Evolutionary conservation across 2,797 vertebrate genomes (phyloP).

Genomic region (Coregonus ussuriensis): DNA sequence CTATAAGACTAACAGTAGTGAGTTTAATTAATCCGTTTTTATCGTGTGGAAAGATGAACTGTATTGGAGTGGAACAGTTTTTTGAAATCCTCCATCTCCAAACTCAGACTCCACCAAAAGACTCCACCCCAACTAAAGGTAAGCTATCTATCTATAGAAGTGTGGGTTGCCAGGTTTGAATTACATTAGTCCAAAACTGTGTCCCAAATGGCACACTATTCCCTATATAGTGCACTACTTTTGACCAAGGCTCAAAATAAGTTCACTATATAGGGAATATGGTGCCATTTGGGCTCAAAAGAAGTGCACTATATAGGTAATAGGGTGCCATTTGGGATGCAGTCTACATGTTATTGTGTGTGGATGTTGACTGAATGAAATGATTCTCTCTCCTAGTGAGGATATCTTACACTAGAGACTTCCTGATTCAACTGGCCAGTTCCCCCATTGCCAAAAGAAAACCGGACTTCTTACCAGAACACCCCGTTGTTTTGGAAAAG

Average conservation of each 20-base stretch:
- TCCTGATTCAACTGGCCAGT: constrained; percentile 73
- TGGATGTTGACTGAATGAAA: constrained; percentile 9
- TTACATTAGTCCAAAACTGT: not conserved
- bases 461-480: constrained; percentile 75
- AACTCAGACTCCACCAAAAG: constrained; percentile 42
- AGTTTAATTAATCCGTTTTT: not conserved
- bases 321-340: no score
- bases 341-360: not conserved
- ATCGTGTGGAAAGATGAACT: constrained; percentile 55
- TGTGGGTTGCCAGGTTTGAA: not conserved
- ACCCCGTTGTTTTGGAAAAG: constrained; percentile 72
- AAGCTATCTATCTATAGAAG: not conserved
- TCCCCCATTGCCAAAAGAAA: constrained; percentile 74
- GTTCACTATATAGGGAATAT: no score
- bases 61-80: constrained; percentile 67
- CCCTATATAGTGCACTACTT: no score
- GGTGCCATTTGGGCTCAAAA: no score
- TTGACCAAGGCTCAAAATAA: no score
- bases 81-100: constrained; percentile 66
- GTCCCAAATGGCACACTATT: not conserved
- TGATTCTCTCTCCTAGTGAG: constrained; percentile 58
- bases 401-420: constrained; percentile 77
- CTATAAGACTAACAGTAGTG: no score
- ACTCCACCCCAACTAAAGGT: constrained; percentile 35
- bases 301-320: no score